Base-by-base conservation (phyloP, 2,113 vertebrate species). In the Ciconia stormi region DNA sequence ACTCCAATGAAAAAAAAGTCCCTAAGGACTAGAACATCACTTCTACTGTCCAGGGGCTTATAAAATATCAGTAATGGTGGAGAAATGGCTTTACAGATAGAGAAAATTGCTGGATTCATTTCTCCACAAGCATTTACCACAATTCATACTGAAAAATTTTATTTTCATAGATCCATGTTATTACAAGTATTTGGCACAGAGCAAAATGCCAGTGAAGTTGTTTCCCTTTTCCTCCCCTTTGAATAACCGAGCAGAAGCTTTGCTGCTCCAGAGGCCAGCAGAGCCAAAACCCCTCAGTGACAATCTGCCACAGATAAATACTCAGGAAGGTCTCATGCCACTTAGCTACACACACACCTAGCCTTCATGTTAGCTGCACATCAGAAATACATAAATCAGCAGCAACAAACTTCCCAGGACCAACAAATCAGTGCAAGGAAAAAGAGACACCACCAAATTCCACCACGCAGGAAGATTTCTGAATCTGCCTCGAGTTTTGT, bases 301-400 rank as follows among this genome's bases (percentile, higher is more conserved):
- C 25, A 34, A 13, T 36, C 27, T 66, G 44, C 46, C 42, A 16
- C 21, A 8, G 25, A 32, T 29, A 61, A 66, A 30, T 6, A 14
- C 65, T 30, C 65, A 0, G 5, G 15, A 36, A 59, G 34, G 21
- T 49, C 70, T 81, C 27, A 3, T 67, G 38, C 18, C 52, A 4
- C 32, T 13, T 18, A 5, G 10, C n/a, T 29, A 0, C 52, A 40
- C 36, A 9, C 52, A 13, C 7, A 0, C 22, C 34, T 3, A 50
- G 15, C 38, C 42, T 7, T 18, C 16, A 0, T 1, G 6, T 22
- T 5, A 42, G 42, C 46, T 59, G 34, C 42, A 50, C 44, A 6
- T 29, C 21, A 2, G 49, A 73, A 67, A 56, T 2, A 22, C 12
- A 8, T 2, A 17, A 79, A 74, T 40, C 3, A 73, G 12, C 65